Evolutionary conservation across 2,113 vertebrate genomes (phyloP), one percentile per base, ranked within the genome.

Genomic region (Hippocampus barbouri): DNA sequence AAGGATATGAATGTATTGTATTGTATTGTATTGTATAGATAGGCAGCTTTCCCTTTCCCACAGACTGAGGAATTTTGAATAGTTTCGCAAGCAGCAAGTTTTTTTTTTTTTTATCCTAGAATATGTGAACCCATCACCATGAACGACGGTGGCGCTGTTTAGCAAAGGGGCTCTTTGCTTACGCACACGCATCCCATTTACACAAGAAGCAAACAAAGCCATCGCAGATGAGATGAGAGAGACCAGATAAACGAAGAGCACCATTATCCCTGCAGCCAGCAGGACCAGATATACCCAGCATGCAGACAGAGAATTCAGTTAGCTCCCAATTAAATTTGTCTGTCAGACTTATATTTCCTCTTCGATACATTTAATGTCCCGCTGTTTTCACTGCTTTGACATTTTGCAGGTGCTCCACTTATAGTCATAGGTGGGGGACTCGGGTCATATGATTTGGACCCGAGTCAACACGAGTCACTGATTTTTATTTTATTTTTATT

Each of bases 241-340:
- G 71, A 75, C 76, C 74, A 88, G 82, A 91, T 89, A 78, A 79
- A 82, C 66, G 25, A 45, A 70, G 79, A 64, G 77, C 80, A 78
- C 76, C 77, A 90, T 91, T 86, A 87, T 85, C 81, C 82, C 54
- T 72, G 82, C 83, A 82, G 80, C 73, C 69, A 79, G 83, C 87
- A 72, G 86, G 84, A 76, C 81, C 87, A 83, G 84, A 88, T 87
- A 86, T 90, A 83, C 88, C 88, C 81, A 89, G 85, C 89, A 90
- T 83, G 85, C 86, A 87, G 82, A 81, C 66, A 9, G 71, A 49
- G 34, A 81, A 91, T 91, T 88, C 64, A 81, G 88, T 91, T 88
- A 91, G 61, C 69, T 74, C 74, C 64, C 78, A 80, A 90, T 89
- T 83, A 77, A 81, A 87, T 90, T 89, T 88, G 82, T 89, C 77